phyloP scores from a whole-genome alignment of 53 echinoderm and acorn worm genomes.

The Holothuria leucospilota region DNA sequence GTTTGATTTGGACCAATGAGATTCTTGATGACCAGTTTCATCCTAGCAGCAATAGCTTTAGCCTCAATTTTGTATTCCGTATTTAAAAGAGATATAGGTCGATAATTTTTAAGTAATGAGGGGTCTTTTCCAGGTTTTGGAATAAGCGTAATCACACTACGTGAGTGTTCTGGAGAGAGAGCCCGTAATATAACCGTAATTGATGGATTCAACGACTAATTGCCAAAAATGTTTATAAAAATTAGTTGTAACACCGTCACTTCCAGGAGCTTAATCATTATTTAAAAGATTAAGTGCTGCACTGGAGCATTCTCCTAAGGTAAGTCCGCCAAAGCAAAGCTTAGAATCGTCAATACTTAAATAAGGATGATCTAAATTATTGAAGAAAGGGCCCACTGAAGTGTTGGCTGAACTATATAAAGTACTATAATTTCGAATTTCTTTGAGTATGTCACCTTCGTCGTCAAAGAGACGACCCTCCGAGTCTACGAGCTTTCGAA shows the following conservation, averaged over 20 bases:
- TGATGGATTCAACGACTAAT: constrained; percentile 14
- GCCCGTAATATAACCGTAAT: neutral
- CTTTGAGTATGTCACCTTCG: neutral
- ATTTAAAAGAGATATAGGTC: constrained; percentile 10
- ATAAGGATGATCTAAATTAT: neutral
- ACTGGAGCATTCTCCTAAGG: neutral
- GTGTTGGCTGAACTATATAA: neutral
- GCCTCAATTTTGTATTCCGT: constrained; percentile 42
- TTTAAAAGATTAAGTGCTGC: neutral
- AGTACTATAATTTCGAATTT: too few species aligned
- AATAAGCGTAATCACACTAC: constrained; percentile 2
- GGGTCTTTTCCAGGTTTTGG: constrained; percentile 32
- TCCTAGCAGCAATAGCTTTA: constrained; percentile 2
- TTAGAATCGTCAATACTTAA: too few species aligned
- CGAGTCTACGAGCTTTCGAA: neutral
- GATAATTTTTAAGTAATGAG: constrained; percentile 1
- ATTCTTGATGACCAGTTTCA: neutral
- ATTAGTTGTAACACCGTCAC: neutral
- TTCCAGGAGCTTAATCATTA: constrained; percentile 7
- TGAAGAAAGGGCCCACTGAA: neutral
- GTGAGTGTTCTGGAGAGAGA: constrained; percentile 15
- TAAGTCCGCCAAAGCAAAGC: neutral
- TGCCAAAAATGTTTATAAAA: constrained; percentile 11
- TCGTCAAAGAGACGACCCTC: neutral
- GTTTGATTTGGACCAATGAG: constrained; percentile 16